Evolutionary conservation across 2,888 invertebrate genomes (phyloP).

Genomic region (Monochamus alternatus): DNA sequence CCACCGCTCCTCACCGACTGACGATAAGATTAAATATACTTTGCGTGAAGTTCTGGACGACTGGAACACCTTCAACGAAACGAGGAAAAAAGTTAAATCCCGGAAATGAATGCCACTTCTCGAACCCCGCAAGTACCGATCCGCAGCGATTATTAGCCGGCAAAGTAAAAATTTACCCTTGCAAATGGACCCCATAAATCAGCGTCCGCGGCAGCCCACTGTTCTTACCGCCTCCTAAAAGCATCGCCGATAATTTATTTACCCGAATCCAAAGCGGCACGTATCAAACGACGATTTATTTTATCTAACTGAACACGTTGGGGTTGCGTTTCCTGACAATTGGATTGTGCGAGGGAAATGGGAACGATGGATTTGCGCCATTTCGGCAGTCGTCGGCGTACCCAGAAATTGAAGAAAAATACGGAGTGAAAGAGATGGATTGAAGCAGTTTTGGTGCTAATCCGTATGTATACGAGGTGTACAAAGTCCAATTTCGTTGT

Average conservation of each 20-base stretch:
- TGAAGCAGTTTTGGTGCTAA: not conserved
- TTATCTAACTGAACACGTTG: constrained; percentile 8
- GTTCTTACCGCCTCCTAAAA: constrained; percentile 17
- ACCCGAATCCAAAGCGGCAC: constrained; percentile 1
- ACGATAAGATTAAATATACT: no score
- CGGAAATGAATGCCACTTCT: constrained; percentile 7
- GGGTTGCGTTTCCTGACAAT: not conserved
- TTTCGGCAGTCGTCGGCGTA: not conserved
- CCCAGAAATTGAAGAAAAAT: not conserved
- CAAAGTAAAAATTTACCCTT: constrained; percentile 27
- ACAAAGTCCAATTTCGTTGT: no score
- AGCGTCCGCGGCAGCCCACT: constrained; percentile 14
- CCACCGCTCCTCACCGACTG: no score
- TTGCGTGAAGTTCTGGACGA: no score
- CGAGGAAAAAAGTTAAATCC: not conserved
- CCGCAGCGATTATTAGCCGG: constrained; percentile 6
- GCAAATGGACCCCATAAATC: constrained; percentile 26
- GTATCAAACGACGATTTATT: constrained; percentile 7
- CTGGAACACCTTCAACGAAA: no score
- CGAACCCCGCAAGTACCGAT: not conserved
- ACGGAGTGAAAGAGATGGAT: not conserved
- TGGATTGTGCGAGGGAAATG: not conserved
- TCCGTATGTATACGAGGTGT: no score
- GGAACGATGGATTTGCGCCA: not conserved
- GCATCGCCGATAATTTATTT: constrained; percentile 25